A percentile compares a stretch with the other conserved stretches of the same genome.
phyloP scores from a whole-genome alignment of 2,113 vertebrate species.

The Capra hircus region DNA sequence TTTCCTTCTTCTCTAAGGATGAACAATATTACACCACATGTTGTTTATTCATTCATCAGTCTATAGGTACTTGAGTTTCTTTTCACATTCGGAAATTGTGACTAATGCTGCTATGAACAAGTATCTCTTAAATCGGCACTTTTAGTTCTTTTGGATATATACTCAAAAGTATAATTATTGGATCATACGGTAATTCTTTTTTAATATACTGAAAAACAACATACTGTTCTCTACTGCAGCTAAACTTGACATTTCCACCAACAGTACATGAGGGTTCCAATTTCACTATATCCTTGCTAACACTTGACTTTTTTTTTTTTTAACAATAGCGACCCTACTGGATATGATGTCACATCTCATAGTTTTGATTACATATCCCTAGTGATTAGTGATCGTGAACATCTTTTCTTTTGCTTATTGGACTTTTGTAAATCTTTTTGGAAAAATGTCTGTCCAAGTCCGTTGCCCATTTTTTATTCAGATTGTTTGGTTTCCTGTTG shows the following conservation, averaged over 20 bases:
- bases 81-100: neutral
- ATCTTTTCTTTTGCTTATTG: neutral
- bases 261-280: neutral
- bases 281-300: neutral
- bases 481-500: neutral
- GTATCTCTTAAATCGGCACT: neutral
- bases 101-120: neutral
- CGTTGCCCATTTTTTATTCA: neutral
- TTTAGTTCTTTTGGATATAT: neutral
- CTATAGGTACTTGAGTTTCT: neutral
- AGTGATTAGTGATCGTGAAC: neutral
- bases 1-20: neutral
- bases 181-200: neutral
- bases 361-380: neutral
- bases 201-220: neutral
- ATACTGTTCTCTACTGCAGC: neutral
- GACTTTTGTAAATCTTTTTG: neutral
- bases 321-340: neutral
- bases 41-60: neutral
- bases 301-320: neutral
- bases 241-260: neutral
- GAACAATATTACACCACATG: neutral
- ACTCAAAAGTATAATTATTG: neutral
- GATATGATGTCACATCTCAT: neutral
- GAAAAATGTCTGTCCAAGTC: neutral